Conservation (phyloP, 2,113 vertebrate genomes). For the Oncorhynchus tshawytscha region DNA sequence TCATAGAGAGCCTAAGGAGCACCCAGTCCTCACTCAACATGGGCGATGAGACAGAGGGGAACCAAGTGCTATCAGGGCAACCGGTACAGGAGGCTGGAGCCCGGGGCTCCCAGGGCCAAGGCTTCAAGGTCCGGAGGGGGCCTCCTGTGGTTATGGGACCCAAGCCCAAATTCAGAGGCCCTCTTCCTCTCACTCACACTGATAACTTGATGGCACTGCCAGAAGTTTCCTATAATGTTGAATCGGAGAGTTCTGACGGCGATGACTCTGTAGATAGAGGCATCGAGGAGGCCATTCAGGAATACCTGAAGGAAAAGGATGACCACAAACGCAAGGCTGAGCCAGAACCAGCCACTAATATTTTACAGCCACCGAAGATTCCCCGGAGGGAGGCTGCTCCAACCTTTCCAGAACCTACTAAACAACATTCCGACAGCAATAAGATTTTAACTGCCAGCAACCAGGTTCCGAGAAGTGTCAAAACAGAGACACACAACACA, state of each 20-base stretch:
- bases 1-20: conserved; percentile 87
- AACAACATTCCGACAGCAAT: conserved; percentile 51
- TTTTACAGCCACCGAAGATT: conserved; percentile 51
- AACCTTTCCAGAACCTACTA: conserved; percentile 51
- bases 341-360: conserved; percentile 35
- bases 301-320: conserved; percentile 88
- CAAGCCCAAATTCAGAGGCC: conserved; percentile 45
- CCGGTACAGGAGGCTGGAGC: conserved; percentile 45
- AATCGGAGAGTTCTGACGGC: conserved; percentile 79
- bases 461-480: conserved; percentile 53
- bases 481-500: conserved; percentile 33
- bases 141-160: conserved; percentile 41
- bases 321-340: conserved; percentile 72
- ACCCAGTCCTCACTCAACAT: conserved; percentile 81
- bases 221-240: conserved; percentile 33
- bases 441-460: conserved; percentile 54
- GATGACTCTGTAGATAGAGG: conserved; percentile 92
- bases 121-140: conserved; percentile 43
- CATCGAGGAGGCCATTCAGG: conserved; percentile 94
- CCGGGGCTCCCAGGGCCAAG: conserved; percentile 32
- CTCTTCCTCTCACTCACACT: conserved; percentile 12
- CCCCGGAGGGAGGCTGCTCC: conserved; percentile 40
- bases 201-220: conserved; percentile 26
- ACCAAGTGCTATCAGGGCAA: conserved; percentile 45
- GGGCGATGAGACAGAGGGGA: conserved; percentile 76